Evolutionary conservation across 2,113 vertebrate genomes (phyloP).

Genomic region (Mirza zaza): DNA sequence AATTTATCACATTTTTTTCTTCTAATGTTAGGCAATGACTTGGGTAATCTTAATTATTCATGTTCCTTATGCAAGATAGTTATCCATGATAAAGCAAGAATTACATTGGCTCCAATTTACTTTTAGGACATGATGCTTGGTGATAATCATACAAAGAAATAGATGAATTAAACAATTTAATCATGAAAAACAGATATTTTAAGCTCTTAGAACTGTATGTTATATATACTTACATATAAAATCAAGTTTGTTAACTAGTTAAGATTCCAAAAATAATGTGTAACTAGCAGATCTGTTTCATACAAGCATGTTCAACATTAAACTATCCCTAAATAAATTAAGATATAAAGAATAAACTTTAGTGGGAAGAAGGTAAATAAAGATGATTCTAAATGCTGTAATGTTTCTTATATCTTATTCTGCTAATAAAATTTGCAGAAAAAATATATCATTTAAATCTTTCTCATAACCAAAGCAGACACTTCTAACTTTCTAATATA

Average conservation of each 20-base stretch:
- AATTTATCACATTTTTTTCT: slow-evolving; percentile 44
- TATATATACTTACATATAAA: neutral
- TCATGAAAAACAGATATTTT: neutral
- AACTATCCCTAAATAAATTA: neutral
- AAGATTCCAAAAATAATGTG: neutral
- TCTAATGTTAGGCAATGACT: neutral
- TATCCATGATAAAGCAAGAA: neutral
- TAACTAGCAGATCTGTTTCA: neutral
- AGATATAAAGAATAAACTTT: neutral
- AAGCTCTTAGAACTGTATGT: neutral
- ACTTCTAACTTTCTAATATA: neutral
- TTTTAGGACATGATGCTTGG: neutral
- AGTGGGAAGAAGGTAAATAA: neutral
- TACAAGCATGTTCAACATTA: neutral
- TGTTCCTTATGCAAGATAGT: neutral
- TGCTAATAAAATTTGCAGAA: neutral
- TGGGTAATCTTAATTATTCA: slow-evolving; percentile 25
- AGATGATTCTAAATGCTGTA: neutral
- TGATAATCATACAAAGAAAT: neutral
- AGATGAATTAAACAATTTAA: neutral
- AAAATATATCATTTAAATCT: neutral
- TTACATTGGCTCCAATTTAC: neutral
- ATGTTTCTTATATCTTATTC: neutral
- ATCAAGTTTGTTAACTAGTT: neutral
- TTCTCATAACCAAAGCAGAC: neutral